These are phyloP conservation scores for Rachycentron canadum DNA, from an alignment of 2,797 vertebrate species.

Conservation along the genomic window DNA sequence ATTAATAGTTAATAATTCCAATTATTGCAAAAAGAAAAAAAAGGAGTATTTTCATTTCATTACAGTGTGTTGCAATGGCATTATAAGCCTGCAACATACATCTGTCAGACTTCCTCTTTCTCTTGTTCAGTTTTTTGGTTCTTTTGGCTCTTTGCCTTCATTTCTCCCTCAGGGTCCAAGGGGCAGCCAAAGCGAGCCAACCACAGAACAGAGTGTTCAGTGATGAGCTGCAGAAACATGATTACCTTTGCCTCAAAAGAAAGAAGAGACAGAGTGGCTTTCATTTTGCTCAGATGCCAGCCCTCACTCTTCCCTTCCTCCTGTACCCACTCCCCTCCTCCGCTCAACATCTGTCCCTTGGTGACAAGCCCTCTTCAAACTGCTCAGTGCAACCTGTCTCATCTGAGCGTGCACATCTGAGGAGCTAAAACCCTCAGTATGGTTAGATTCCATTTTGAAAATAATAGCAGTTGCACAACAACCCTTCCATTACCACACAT, in stretches of 20 bases:
- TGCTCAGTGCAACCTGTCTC: constrained; percentile 71
- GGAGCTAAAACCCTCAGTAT: constrained; percentile 76
- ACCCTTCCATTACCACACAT: constrained; percentile 79
- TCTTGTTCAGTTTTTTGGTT: constrained; percentile 57
- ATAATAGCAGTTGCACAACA: constrained; percentile 83
- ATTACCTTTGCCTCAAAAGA: constrained; percentile 79
- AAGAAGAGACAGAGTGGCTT: constrained; percentile 68
- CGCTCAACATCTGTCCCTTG: constrained; percentile 72
- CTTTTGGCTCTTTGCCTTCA: constrained; percentile 75
- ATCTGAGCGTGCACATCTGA: constrained; percentile 75
- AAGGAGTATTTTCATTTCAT: constrained; percentile 31
- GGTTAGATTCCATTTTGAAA: constrained; percentile 79
- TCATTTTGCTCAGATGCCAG: constrained; percentile 78
- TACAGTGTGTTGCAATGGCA: constrained; percentile 9
- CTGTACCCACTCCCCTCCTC: constrained; percentile 49
- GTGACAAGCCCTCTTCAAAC: constrained; percentile 81
- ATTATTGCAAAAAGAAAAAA: constrained; percentile 28
- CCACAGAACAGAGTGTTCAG: constrained; percentile 71
- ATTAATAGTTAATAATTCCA: constrained; percentile 51
- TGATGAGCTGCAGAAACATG: constrained; percentile 78
- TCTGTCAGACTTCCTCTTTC: constrained; percentile 54
- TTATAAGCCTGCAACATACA: constrained; percentile 52
- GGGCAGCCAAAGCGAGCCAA: constrained; percentile 71
- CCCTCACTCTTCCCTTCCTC: constrained; percentile 35
- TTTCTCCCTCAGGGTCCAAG: constrained; percentile 72